phyloP scores from a whole-genome alignment of 2,888 invertebrate species.

The Torymus tubicola region DNA sequence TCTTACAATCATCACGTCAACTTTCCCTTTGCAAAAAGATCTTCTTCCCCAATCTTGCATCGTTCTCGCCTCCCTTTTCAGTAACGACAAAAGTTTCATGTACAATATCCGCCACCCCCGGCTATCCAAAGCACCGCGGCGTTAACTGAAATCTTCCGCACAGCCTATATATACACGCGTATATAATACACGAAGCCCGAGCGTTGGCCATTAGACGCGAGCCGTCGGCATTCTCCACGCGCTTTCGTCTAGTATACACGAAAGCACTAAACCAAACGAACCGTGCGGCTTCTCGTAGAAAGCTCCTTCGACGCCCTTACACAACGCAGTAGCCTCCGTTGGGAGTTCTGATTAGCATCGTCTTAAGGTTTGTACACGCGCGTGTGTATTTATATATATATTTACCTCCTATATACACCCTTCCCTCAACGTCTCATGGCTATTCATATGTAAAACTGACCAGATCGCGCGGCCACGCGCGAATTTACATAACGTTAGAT shows the following conservation, averaged over 20 bases:
- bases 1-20: too few relatives aligned
- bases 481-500: constrained; percentile 76
- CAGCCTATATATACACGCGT: constrained; percentile 20
- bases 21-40: too few relatives aligned
- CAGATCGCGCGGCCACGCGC: constrained; percentile 66
- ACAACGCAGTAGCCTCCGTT: constrained; percentile 59
- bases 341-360: constrained; percentile 72
- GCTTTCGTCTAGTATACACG: constrained; percentile 23
- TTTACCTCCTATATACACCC: constrained; percentile 61
- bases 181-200: constrained; percentile 23
- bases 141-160: constrained; percentile 37
- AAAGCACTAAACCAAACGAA: constrained; percentile 72
- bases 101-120: too few relatives aligned
- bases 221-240: constrained; percentile 35
- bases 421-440: constrained; percentile 61
- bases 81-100: too few relatives aligned
- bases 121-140: neutral
- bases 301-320: constrained; percentile 40
- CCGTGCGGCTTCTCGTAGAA: constrained; percentile 62
- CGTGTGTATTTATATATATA: neutral
- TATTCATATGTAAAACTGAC: constrained; percentile 75
- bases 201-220: constrained; percentile 43
- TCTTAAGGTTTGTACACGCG: constrained; percentile 66
- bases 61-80: too few relatives aligned
- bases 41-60: too few relatives aligned